A percentile compares a stretch with the other conserved stretches of the same genome.
Evolutionary conservation across 2,797 vertebrate species (phyloP).

Genomic region (Aplochiton taeniatus): DNA sequence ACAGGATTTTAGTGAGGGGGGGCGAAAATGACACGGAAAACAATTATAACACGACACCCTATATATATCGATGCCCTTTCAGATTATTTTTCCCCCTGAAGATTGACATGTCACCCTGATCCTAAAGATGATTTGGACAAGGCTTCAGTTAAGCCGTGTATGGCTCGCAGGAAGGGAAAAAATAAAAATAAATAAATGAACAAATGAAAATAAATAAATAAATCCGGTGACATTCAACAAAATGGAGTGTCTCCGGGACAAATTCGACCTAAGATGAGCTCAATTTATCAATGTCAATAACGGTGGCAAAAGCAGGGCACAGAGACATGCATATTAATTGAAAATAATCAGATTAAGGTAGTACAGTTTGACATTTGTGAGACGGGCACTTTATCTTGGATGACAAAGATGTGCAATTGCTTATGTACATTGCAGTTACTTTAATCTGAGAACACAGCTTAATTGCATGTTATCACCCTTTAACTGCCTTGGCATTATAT

Average conservation of each 20-base stretch:
- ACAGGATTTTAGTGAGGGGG: conserved; percentile 80
- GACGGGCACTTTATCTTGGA: conserved; percentile 97
- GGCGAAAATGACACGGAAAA: conserved; percentile 83
- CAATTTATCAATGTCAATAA: conserved; percentile 98
- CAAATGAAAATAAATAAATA: conserved; percentile 43
- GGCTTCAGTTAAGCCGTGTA: conserved; percentile 21
- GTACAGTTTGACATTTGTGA: conserved; percentile 93
- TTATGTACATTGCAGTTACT: conserved; percentile 80
- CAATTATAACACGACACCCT: conserved; percentile 88
- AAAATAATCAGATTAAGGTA: conserved; percentile 99
- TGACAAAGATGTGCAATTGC: conserved; percentile 78
- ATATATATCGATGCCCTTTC: conserved; percentile 86
- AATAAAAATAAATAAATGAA: conserved; percentile 13
- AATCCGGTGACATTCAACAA: conserved; percentile 88
- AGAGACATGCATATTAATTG: conserved; percentile 99
- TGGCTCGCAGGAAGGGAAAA: conserved; percentile 28
- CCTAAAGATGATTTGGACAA: conserved; percentile 73
- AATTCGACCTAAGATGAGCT: conserved; percentile 88
- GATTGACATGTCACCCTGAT: conserved; percentile 79
- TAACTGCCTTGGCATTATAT: conserved; percentile 99
- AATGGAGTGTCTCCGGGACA: conserved; percentile 87
- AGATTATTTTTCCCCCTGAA: conserved; percentile 79
- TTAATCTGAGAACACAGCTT: conserved; percentile 94
- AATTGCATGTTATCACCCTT: conserved; percentile 99
- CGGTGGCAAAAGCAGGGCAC: conserved; percentile 81